Evolutionary conservation across 1,140 invertebrate species (phyloP).

Genomic region (Akabosia matsudoensis): DNA sequence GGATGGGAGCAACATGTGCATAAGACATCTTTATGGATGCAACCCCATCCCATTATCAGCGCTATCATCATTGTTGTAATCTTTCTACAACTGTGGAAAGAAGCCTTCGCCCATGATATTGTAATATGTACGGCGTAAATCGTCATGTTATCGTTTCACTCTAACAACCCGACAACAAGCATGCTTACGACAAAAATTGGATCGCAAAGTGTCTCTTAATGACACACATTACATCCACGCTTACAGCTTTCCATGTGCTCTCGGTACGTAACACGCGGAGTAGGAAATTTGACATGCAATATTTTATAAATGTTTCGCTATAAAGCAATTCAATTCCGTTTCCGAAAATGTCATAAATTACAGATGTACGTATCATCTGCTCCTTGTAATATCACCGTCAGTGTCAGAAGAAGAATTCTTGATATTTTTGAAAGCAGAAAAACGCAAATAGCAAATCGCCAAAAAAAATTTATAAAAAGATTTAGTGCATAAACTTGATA

Average conservation of each 20-base stretch:
- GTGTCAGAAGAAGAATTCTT: too few relatives aligned
- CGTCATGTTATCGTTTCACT: background rate
- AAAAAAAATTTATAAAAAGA: too few relatives aligned
- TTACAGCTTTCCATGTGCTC: background rate
- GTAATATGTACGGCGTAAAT: background rate
- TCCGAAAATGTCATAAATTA: conserved; percentile 16
- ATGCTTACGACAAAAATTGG: background rate
- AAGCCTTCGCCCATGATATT: conserved; percentile 1
- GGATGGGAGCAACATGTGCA: conserved; percentile 42
- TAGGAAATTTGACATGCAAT: conserved; percentile 14
- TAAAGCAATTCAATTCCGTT: background rate
- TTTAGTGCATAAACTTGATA: too few relatives aligned
- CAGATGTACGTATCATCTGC: conserved; percentile 1
- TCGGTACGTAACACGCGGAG: too few relatives aligned
- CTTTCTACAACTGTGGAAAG: background rate
- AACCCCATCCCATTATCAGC: conserved; percentile 40
- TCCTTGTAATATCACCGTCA: background rate
- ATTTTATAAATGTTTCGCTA: background rate
- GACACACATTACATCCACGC: background rate
- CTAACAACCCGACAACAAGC: background rate
- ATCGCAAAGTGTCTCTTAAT: background rate
- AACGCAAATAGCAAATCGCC: too few relatives aligned
- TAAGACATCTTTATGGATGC: conserved; percentile 47
- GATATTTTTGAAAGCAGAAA: too few relatives aligned
- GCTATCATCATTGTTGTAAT: conserved; percentile 23